Evolutionary conservation across 2,888 invertebrate species (phyloP).

Genomic region (Plusia festucae): DNA sequence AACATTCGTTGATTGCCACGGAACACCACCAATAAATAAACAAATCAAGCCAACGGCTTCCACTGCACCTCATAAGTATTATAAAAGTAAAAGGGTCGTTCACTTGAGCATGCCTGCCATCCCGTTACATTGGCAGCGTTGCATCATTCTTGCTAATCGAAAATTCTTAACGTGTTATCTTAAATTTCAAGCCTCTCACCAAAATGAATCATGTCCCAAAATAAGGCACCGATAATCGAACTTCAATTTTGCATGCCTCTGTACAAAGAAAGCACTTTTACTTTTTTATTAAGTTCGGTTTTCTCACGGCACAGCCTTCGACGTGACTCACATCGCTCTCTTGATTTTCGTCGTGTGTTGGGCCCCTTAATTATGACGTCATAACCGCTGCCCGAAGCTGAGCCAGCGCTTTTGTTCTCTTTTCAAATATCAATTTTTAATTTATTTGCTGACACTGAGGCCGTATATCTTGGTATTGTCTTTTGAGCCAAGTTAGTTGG

Average conservation of each 20-base stretch:
- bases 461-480: slow-evolving; percentile 72
- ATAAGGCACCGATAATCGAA: slow-evolving; percentile 80
- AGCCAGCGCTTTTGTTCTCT: slow-evolving; percentile 64
- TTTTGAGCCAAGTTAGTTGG: slow-evolving; percentile 66
- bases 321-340: slow-evolving; percentile 64
- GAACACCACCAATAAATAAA: slow-evolving; percentile 35
- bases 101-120: slow-evolving; percentile 65
- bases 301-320: slow-evolving; percentile 78
- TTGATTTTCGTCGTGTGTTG: slow-evolving; percentile 71
- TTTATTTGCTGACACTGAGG: slow-evolving; percentile 78
- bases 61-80: slow-evolving; percentile 47
- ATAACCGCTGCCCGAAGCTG: slow-evolving; percentile 69
- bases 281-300: slow-evolving; percentile 81
- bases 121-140: slow-evolving; percentile 76
- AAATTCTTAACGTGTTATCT: slow-evolving; percentile 80
- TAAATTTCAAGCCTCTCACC: slow-evolving; percentile 80
- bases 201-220: slow-evolving; percentile 84
- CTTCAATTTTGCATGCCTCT: slow-evolving; percentile 79
- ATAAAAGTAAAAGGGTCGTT: slow-evolving; percentile 67
- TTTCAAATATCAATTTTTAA: slow-evolving; percentile 73
- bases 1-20: slow-evolving; percentile 14
- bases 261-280: slow-evolving; percentile 88
- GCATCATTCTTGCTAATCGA: slow-evolving; percentile 83
- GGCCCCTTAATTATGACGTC: slow-evolving; percentile 85
- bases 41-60: slow-evolving; percentile 36